Evolutionary conservation across 2,113 vertebrate species (phyloP), one percentile per base, ranked within the genome.

Genomic region (Ctenomys sociabilis): DNA sequence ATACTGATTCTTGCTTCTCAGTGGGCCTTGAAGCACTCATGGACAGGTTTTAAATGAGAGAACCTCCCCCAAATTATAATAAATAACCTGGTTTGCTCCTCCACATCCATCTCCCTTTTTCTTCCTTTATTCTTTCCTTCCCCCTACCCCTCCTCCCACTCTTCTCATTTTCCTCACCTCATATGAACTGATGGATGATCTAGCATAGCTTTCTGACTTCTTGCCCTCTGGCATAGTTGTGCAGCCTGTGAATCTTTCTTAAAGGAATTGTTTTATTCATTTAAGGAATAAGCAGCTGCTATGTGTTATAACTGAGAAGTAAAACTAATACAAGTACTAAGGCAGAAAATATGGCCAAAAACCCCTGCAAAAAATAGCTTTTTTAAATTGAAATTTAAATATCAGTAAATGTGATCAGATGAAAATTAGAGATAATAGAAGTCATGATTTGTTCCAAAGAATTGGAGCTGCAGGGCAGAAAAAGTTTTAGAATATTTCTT

Each of bases 361-460:
- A n/a, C n/a, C 70, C 24, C 5, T 88, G 19, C 78, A 89, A 87
- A 87, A 95, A 83, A 19, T 73, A 54, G 57, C 26, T 77, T 30
- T 85, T 66, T 40, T 40, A 83, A 85, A 68, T 32, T n/a, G 83
- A 35, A 88, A 88, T 82, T 72, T 72, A 64, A 80, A 21, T 21
- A 49, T 83, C 73, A 78, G 28, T 78, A 94, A 92, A 45, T 75
- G 5, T 78, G 24, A 13, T 6, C 64, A 66, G 12, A 45, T 80
- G 13, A 11, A 21, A 7, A 82, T 59, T 66, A 54, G 19, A 54
- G 19, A 32, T 40, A 35, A 32, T 21, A 90, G 82, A 70, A 21
- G 30, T 75, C 30, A 57, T 86, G n/a, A 64, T 82, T 43, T 64
- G 49, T 40, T 91, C 14, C 17, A 87, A 94, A 88, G 52, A 90